phyloP scores from a whole-genome alignment of 2,113 vertebrate species.

The Malurus alboscapulatus region DNA sequence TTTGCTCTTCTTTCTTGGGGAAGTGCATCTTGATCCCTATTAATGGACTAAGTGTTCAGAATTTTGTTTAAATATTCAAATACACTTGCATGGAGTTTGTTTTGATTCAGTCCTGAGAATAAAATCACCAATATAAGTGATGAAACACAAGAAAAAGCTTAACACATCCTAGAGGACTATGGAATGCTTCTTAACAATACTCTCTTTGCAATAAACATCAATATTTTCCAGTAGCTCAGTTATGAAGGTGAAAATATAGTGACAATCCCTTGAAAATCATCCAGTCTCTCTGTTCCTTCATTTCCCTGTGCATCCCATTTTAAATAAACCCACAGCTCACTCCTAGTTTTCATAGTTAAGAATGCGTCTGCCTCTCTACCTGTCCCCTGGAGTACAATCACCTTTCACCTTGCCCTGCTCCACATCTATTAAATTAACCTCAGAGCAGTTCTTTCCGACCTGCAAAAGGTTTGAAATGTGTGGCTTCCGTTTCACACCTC shows the following conservation, averaged over 20 bases:
- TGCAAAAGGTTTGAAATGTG: background rate
- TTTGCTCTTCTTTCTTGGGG: background rate
- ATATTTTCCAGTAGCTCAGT: background rate
- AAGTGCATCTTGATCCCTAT: background rate
- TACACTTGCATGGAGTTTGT: rapidly evolving
- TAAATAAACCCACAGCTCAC: background rate
- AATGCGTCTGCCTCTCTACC: background rate
- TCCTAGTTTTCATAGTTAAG: background rate
- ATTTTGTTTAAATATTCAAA: background rate
- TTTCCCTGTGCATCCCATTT: background rate
- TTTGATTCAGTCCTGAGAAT: background rate
- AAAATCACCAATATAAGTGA: background rate
- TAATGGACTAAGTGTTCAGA: background rate
- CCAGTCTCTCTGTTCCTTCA: background rate
- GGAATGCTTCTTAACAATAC: background rate
- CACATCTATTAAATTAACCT: background rate
- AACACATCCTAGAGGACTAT: background rate
- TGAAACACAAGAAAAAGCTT: background rate
- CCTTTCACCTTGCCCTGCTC: background rate
- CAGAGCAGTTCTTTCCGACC: background rate
- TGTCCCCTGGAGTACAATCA: background rate
- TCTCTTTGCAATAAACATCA: background rate
- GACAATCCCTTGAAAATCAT: background rate
- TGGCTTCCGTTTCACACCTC: background rate
- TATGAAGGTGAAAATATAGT: background rate